Percentiles rank a stretch among this genome's conserved stretches.
These are phyloP conservation scores for Ceriagrion tenellum DNA, from an alignment of 2,888 invertebrate species.

Conservation along the genomic window DNA sequence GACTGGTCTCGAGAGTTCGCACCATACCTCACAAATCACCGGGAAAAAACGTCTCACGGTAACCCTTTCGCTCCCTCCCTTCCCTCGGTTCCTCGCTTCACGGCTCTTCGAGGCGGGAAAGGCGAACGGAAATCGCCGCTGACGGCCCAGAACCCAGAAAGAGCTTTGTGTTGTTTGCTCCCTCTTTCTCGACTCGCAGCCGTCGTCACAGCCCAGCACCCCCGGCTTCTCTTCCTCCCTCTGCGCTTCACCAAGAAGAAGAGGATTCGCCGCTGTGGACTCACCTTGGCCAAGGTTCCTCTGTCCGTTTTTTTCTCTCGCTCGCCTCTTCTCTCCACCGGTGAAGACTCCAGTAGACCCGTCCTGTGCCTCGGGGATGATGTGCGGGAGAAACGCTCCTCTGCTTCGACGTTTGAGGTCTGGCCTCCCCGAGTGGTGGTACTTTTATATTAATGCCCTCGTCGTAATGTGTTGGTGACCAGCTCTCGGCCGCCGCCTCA, in stretches of 20 bases:
- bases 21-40: not conserved
- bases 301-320: not conserved
- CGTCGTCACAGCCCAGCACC: slow-evolving; percentile 12
- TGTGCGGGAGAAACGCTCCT: not conserved
- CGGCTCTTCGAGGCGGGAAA: not conserved
- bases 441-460: slow-evolving; percentile 57
- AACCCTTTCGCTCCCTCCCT: not conserved
- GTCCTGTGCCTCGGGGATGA: not conserved
- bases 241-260: not conserved
- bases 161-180: not conserved
- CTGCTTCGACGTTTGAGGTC: slow-evolving; percentile 2
- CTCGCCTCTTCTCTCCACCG: not conserved
- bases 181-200: not conserved
- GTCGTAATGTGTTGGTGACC: slow-evolving; percentile 55
- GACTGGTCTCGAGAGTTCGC: not conserved
- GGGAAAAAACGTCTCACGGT: not conserved
- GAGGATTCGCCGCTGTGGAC: not conserved
- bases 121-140: slow-evolving; percentile 14
- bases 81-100: not conserved
- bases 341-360: not conserved
- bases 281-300: slow-evolving; percentile 11
- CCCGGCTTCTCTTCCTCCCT: not conserved
- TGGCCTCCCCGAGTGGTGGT: not conserved
- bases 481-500: not conserved
- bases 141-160: not conserved